Evolutionary conservation across 2,888 invertebrate species (phyloP), one percentile per base, ranked within the genome.

Genomic region (Anthrax anthrax): DNA sequence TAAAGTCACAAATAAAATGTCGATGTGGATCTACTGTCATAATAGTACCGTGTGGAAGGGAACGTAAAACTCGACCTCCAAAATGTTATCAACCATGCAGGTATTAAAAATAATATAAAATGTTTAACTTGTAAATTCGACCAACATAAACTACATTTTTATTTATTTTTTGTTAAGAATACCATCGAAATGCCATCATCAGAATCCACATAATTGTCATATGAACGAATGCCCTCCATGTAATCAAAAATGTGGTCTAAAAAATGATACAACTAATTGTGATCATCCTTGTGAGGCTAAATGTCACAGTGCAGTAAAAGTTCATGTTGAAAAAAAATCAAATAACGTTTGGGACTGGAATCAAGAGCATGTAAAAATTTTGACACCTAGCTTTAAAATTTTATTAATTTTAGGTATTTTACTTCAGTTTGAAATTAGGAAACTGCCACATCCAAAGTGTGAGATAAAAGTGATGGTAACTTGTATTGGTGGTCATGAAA

Each of bases 101-200:
- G 78, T 37, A 39, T 37, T 18, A 4, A 23, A 12, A 5, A 18
- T 29, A 18, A 32, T n/a, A 43, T 18, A 43, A 18, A n/a, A 3
- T 43, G 23, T 23, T 23, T 23, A 6, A 6, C 8, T 23, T 23
- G 4, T 23, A 23, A 23, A 23, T 23, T 23, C 23, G 4, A 23
- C 23, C 8, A 23, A 42, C 18, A 29, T 38, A 29, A 44, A 1
- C 9, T 53, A 56, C 51, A 42, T 49, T 51, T 39, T 40, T 43
- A 45, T 29, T 41, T 16, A 29, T 38, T 37, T 42, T 37, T 36
- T 37, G 44, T 49, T 32, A 47, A 64, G 81, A 56, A 73, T 80
- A 41, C 81, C 84, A 34, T 79, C 89, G 4, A 81, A 84, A 60
- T 95, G 95, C 67, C 87, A 91, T 56, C 95, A 95, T 63, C 76